These are phyloP conservation scores for Catharus ustulatus DNA, from an alignment of 2,797 vertebrate species.

Conservation along the genomic window DNA sequence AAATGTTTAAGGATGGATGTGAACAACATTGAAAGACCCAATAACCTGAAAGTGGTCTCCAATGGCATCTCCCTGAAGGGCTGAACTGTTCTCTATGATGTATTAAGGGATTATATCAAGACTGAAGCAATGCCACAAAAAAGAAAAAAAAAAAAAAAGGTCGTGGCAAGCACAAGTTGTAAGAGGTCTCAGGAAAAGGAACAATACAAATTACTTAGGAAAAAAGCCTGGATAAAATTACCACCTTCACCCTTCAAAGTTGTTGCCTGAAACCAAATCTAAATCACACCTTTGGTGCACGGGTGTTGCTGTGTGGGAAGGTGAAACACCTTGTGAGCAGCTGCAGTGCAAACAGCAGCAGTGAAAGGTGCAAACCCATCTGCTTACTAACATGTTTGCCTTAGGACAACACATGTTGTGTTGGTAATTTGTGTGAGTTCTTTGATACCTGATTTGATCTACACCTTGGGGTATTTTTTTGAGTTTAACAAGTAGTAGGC, in stretches of 20 bases:
- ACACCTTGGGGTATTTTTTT: background rate
- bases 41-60: background rate
- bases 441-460: background rate
- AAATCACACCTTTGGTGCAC: background rate
- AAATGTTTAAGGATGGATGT: background rate
- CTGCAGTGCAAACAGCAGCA: background rate
- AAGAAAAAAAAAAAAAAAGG: fast-evolving
- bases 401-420: conserved; percentile 17
- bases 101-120: background rate
- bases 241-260: conserved; percentile 10
- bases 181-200: background rate
- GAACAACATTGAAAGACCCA: background rate
- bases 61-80: background rate
- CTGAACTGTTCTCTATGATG: background rate
- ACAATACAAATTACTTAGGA: background rate
- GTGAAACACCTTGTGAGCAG: background rate
- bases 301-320: background rate
- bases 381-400: conserved; percentile 10
- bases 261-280: conserved; percentile 34
- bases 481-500: background rate
- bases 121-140: background rate
- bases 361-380: background rate
- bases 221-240: conserved; percentile 44
- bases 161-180: background rate
- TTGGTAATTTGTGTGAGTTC: background rate